Base-by-base conservation (phyloP, 2,113 vertebrate genomes). In the Pterophyllum scalare region DNA sequence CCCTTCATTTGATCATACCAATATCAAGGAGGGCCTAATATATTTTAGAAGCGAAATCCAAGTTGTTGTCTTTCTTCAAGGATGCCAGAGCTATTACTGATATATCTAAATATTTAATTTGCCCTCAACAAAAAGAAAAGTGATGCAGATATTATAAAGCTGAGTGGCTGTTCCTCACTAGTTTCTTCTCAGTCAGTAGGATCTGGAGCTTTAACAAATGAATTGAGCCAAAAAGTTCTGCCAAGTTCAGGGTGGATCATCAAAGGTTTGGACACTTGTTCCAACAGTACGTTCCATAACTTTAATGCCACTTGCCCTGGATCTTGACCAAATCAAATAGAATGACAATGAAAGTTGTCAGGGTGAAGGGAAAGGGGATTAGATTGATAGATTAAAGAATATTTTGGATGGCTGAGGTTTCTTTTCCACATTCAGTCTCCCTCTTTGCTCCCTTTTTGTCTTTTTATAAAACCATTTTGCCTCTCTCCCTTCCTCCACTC, bases 281-380 rank as follows among this genome's bases (percentile, higher is more conserved):
- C 46, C 46, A 15, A 5, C 46, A 49, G 46, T 49, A 52, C 24
- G 9, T 49, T 70, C 10, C 43, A 70, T 31, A 52, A 52, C 9
- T 52, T 72, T 72, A 24, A 49, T 70, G 43, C 24, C 15, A 49
- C 11, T 72, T n/a, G n/a, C n/a, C n/a, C n/a, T 52, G 65, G 49
- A 52, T 13, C 17, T 13, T 70, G 24, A 31, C 3, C 28, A 52
- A 70, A 28, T 20, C 17, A 70, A 70, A 70, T 1, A 31, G 65
- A 52, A 70, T 31, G 11, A 52, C 17, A 52, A 20, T 31, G 43
- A 52, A 24, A 72, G 65, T 31, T 64, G 26, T 67, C 7, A 17
- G 56, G n/a, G 33, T 4, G 5, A 49, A 49, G 1, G 46, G 43
- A 31, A 49, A 49, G 46, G 0, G 24, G 17, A 56, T 17, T 43